These are phyloP conservation scores for Aplidium turbinatum DNA, from an alignment of 23 tunicate species.

Conservation along the genomic window DNA sequence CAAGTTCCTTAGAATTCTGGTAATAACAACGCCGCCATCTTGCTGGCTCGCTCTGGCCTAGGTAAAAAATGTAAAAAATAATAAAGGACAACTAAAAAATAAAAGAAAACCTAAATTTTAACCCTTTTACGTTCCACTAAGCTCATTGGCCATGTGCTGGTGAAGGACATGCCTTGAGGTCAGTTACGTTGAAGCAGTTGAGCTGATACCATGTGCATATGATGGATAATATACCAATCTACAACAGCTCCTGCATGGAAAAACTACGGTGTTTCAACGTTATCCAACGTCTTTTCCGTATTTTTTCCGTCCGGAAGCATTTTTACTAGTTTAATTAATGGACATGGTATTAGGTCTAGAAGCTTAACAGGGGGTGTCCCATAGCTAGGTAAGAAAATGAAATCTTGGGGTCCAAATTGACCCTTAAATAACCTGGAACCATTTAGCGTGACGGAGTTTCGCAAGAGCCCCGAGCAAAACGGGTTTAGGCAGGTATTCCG, in stretches of 20 bases:
- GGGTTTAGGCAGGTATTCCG: conserved; percentile 62
- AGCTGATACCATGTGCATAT: conserved; percentile 78
- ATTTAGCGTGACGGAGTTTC: conserved; percentile 76
- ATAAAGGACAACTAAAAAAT: background rate
- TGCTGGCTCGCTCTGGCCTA: conserved; percentile 75
- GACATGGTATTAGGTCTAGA: conserved; percentile 69
- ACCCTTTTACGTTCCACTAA: conserved; percentile 8
- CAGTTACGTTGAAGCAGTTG: conserved; percentile 16
- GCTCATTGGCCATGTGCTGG: conserved; percentile 60
- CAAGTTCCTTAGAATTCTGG: conserved; percentile 73
- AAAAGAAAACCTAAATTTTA: background rate
- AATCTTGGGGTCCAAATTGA: background rate
- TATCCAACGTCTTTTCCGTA: no score
- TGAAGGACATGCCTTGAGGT: conserved; percentile 68
- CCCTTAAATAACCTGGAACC: conserved; percentile 77
- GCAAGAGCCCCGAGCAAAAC: conserved; percentile 84
- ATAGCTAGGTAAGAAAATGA: no score
- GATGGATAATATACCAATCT: no score
- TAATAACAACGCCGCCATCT: conserved; percentile 77
- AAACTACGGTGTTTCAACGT: no score
- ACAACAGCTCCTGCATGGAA: no score
- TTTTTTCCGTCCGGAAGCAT: background rate
- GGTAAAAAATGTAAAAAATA: no score
- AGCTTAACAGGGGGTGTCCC: background rate
- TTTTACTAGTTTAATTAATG: background rate